phyloP scores from a whole-genome alignment of 2,888 invertebrate species.

The Spodoptera picta region DNA sequence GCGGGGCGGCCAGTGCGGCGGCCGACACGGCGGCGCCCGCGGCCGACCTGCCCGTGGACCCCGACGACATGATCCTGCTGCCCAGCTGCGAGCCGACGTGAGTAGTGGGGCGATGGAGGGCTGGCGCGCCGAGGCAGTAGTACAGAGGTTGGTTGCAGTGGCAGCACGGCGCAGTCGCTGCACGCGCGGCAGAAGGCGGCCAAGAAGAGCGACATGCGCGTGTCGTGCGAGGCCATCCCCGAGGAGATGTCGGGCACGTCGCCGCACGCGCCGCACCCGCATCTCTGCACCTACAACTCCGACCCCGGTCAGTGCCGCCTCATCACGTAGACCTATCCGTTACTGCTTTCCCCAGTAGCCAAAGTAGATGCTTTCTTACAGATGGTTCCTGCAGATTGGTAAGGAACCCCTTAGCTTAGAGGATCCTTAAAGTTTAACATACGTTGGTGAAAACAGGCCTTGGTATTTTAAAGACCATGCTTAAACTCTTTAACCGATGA shows the following conservation, averaged over 20 bases:
- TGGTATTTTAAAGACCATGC: no score
- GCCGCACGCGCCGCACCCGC: slow-evolving; percentile 57
- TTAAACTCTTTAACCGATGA: no score
- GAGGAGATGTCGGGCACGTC: slow-evolving; percentile 94
- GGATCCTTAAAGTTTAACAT: no score
- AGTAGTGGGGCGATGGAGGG: slow-evolving; percentile 24
- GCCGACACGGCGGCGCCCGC: background rate
- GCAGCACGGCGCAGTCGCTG: slow-evolving; percentile 70
- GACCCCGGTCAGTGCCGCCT: slow-evolving; percentile 78
- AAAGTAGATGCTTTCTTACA: no score
- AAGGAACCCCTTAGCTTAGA: no score
- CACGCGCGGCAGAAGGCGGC: slow-evolving; percentile 89
- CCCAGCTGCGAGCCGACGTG: slow-evolving; percentile 77
- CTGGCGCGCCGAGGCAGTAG: no score
- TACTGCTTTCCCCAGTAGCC: no score
- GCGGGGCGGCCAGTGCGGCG: slow-evolving; percentile 8
- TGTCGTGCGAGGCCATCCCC: slow-evolving; percentile 96
- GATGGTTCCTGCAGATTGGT: no score
- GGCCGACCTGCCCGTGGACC: slow-evolving; percentile 49
- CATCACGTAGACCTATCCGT: no score
- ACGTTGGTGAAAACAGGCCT: no score
- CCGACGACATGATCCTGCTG: slow-evolving; percentile 73
- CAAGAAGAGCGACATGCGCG: slow-evolving; percentile 94
- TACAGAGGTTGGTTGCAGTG: slow-evolving; percentile 11
- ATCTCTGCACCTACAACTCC: slow-evolving; percentile 80